Base-by-base conservation (phyloP, 2,113 vertebrate genomes). In the Tenrec ecaudatus region DNA sequence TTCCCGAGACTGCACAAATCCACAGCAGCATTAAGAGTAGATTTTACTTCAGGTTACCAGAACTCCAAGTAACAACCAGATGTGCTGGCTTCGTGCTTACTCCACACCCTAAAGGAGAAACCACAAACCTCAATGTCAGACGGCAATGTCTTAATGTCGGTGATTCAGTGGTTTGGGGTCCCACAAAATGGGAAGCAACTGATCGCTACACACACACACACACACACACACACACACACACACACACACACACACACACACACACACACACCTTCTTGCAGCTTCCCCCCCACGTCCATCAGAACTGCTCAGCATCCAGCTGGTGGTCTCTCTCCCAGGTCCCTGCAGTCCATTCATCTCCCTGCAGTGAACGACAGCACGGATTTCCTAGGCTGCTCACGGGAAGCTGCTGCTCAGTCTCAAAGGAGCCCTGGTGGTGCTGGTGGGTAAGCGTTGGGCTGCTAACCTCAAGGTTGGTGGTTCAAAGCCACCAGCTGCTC, bases 61-160 rank as follows among this genome's bases (percentile, higher is more conserved):
- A 90, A 88, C 10, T 86, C 91, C 0, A 94, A 64, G 36, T 10
- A 94, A 80, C 40, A 91, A 76, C 23, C 3, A 0, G 57, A 0
- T 85, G 76, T 69, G 93, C 86, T 93, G 88, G 93, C 94, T 84
- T 76, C 17, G 83, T 31, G 16, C 86, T 73, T 76, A 83, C 91
- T n/a, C 43, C 0, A 0, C 11, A 88, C 38, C 77, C 94, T 38
- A 27, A 79, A 94, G 90, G 84, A 96, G 97, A 95, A 97, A 96
- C 92, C 97, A 91, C 96, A 97, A 95, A 95, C 97, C 95, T n/a
- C 96, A 78, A 3, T 0, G 81, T 38, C 73, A 93, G 4, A 29
- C 7, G n/a, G n/a, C 71, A 69, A 2, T 47, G 58, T 53, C 82
- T 29, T 43, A 62, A 12, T 19, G 20, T 38, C 38, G 38, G 40